Conservation (phyloP, 2,113 vertebrate species). For the Sphyrna mokarran region DNA sequence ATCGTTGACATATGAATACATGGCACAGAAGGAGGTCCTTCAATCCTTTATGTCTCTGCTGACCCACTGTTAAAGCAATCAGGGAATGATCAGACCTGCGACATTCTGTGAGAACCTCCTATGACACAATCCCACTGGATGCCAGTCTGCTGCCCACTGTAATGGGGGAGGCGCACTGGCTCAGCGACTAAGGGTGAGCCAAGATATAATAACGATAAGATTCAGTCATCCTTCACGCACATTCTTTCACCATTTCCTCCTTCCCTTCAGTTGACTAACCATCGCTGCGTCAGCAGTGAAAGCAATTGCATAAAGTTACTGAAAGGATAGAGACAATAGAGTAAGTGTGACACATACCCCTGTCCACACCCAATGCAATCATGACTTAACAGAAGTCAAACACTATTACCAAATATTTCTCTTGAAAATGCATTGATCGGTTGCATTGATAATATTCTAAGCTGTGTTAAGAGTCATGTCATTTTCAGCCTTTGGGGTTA, state of each 20-base stretch:
- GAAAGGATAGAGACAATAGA: not conserved
- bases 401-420: not conserved
- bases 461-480: not conserved
- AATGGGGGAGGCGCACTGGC: not conserved
- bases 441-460: not conserved
- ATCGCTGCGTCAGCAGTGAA: not conserved
- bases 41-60: not conserved
- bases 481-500: not conserved
- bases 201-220: not conserved
- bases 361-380: not conserved
- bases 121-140: not conserved
- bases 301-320: not conserved
- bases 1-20: not conserved
- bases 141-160: not conserved
- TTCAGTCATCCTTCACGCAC: not conserved
- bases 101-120: not conserved
- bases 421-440: not conserved
- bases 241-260: conserved; percentile 2
- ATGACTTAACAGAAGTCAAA: not conserved
- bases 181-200: not conserved
- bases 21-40: not conserved
- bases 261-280: not conserved
- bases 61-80: not conserved
- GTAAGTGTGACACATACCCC: not conserved
- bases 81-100: not conserved